phyloP scores from a whole-genome alignment of 2,797 vertebrate species.

The Pseudotriccus pelzelni region DNA sequence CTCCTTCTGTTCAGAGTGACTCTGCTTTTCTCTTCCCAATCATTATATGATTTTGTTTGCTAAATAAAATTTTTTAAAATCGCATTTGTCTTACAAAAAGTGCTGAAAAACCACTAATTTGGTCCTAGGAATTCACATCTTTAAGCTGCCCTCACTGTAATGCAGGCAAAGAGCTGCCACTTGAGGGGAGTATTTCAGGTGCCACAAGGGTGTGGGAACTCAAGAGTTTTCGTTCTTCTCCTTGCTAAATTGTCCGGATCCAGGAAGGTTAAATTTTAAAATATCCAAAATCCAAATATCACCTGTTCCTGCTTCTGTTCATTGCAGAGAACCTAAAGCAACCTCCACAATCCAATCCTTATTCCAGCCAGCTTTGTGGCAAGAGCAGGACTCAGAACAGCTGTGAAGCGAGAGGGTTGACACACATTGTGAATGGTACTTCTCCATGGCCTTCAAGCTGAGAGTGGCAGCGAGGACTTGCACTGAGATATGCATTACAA shows the following conservation, averaged over 20 bases:
- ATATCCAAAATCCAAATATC: not conserved
- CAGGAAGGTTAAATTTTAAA: not conserved
- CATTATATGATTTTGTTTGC: not conserved
- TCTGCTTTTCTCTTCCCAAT: not conserved
- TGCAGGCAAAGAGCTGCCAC: not conserved
- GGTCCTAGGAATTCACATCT: not conserved
- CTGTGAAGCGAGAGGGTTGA: not conserved
- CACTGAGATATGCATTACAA: not conserved
- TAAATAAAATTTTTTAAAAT: not conserved
- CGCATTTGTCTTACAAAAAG: not conserved
- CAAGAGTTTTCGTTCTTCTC: not conserved
- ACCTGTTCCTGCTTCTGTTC: not conserved
- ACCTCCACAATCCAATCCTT: not conserved
- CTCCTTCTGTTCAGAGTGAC: not conserved
- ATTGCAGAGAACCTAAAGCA: not conserved
- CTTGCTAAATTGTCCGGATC: not conserved
- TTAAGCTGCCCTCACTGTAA: not conserved
- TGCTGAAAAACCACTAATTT: not conserved
- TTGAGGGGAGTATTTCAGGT: not conserved
- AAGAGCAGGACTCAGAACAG: not conserved
- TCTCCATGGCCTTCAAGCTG: not conserved
- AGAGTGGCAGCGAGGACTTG: not conserved
- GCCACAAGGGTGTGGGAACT: not conserved
- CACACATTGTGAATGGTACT: rapidly evolving
- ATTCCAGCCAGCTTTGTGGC: not conserved